Evolutionary conservation across 2,797 vertebrate species (phyloP).

Genomic region (Myioborus miniatus): DNA sequence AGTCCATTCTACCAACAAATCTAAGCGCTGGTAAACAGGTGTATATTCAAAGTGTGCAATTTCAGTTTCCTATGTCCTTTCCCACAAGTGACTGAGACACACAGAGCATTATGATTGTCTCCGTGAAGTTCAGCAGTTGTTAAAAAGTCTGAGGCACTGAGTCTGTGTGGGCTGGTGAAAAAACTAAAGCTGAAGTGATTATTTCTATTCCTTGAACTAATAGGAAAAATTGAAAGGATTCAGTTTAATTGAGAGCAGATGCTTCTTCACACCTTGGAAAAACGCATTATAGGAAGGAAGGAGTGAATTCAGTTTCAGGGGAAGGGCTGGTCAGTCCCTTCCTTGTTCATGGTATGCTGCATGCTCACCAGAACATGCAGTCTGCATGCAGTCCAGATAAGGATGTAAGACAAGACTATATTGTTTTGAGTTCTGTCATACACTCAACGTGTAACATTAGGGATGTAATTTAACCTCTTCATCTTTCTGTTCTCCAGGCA

Average conservation of each 20-base stretch:
- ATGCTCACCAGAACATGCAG: not conserved
- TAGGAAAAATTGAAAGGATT: not conserved
- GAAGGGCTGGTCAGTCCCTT: not conserved
- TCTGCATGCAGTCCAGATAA: not conserved
- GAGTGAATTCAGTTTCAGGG: not conserved
- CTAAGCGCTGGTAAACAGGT: not conserved
- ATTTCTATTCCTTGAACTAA: not conserved
- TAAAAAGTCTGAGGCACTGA: not conserved
- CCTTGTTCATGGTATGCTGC: not conserved
- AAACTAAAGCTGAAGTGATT: not conserved
- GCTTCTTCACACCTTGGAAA: not conserved
- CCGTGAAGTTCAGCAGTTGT: not conserved
- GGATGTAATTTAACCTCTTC: not conserved
- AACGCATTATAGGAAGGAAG: not conserved
- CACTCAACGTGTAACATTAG: not conserved
- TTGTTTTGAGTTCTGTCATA: not conserved
- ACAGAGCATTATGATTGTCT: not conserved
- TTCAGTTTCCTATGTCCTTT: not conserved
- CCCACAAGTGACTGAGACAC: not conserved
- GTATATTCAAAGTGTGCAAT: not conserved
- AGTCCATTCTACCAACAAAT: not conserved
- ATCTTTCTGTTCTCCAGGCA: not conserved
- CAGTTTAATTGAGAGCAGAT: not conserved
- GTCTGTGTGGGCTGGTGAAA: not conserved
- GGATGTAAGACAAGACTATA: not conserved